phyloP scores from a whole-genome alignment of 2,113 vertebrate genomes.

The Ellobius talpinus region DNA sequence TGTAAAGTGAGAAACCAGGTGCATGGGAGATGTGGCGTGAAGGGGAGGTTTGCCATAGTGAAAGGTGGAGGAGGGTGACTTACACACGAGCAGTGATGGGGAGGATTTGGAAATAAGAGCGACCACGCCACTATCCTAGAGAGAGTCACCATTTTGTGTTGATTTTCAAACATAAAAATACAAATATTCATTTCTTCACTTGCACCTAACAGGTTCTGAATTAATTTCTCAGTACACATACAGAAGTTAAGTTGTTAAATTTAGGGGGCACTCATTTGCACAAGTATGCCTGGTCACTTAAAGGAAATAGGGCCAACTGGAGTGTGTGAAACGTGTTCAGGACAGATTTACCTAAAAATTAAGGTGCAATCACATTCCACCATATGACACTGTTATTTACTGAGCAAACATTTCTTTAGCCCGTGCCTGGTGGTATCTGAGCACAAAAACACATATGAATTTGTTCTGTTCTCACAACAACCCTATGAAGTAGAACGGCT shows the following conservation, averaged over 20 bases:
- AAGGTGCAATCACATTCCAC: not conserved
- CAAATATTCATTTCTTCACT: constrained; percentile 12
- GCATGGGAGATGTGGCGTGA: not conserved
- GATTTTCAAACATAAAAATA: constrained; percentile 17
- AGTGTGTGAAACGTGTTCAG: constrained; percentile 32
- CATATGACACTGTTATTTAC: constrained; percentile 44
- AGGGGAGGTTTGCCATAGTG: not conserved
- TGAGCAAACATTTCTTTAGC: constrained; percentile 56
- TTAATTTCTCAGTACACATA: not conserved
- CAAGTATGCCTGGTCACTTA: constrained; percentile 7
- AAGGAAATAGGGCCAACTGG: constrained; percentile 26
- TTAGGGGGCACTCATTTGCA: constrained; percentile 42
- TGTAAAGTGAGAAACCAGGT: constrained; percentile 15
- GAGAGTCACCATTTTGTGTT: not conserved
- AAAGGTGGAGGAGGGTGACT: not conserved
- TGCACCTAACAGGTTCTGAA: constrained; percentile 41
- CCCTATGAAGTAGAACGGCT: not conserved
- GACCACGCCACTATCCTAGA: not conserved
- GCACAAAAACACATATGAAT: not conserved
- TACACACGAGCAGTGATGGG: not conserved
- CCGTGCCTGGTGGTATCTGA: constrained; percentile 25
- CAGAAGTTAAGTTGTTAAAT: constrained; percentile 36
- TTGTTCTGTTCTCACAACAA: constrained; percentile 23
- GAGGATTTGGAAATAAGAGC: not conserved
- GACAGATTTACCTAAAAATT: constrained; percentile 61